Evolutionary conservation across 92 coral and sea anemone species (phyloP).

Genomic region (Paramuricea clavata): DNA sequence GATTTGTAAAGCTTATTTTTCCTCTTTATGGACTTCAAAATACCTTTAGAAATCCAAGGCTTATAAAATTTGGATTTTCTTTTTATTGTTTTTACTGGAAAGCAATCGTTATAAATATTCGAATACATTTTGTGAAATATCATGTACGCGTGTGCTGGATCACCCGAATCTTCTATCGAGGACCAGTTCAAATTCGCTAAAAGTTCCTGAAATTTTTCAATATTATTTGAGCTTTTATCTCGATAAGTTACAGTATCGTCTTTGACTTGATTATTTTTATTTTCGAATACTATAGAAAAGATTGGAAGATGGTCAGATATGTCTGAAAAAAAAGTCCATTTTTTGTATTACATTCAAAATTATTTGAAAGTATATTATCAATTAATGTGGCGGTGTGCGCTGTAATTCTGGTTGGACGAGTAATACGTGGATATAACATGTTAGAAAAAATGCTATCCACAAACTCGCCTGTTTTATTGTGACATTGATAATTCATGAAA

Average conservation of each 20-base stretch:
- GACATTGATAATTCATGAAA: constrained; percentile 37
- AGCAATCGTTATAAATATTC: too few relatives aligned
- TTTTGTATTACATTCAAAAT: constrained; percentile 21
- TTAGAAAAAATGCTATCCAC: constrained; percentile 40
- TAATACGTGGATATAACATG: constrained; percentile 37
- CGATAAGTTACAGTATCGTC: not conserved
- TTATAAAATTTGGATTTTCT: not conserved
- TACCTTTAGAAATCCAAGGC: constrained; percentile 44
- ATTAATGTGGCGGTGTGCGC: constrained; percentile 50
- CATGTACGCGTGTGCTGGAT: not conserved
- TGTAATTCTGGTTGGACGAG: constrained; percentile 61
- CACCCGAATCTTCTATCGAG: not conserved
- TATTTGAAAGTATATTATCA: constrained; percentile 50
- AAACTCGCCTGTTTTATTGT: constrained; percentile 51
- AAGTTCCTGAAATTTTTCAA: constrained; percentile 1
- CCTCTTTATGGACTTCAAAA: constrained; percentile 40
- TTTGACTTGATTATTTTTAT: not conserved
- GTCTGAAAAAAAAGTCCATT: constrained; percentile 61
- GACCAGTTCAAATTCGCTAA: not conserved
- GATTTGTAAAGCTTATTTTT: constrained; percentile 38
- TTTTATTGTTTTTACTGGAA: too few relatives aligned
- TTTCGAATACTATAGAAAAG: constrained; percentile 44
- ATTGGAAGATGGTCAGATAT: constrained; percentile 73
- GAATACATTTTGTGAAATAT: not conserved
- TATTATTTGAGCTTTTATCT: not conserved